Base-by-base conservation (phyloP, 2,113 vertebrate genomes). In the Brachyhypopomus occidentalis region DNA sequence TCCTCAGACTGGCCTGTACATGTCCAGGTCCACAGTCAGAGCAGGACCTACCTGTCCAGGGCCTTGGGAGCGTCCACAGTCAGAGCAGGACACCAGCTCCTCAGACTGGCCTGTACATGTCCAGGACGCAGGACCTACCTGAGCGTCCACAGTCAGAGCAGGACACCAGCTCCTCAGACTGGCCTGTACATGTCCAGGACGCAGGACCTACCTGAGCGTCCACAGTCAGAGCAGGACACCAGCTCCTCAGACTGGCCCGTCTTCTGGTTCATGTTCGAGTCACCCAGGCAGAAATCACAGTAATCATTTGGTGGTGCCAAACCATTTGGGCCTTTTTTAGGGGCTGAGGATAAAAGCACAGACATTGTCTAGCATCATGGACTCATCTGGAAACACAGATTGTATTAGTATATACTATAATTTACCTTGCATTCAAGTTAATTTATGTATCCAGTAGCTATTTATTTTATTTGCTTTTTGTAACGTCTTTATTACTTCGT, bases 81-180 rank as follows among this genome's bases (percentile, higher is more conserved):
- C n/a, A n/a, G n/a, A n/a, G n/a, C n/a, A n/a, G n/a, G n/a, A n/a
- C n/a, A n/a, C n/a, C n/a, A n/a, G n/a, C n/a, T n/a, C n/a, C n/a
- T n/a, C n/a, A n/a, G n/a, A n/a, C n/a, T n/a, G n/a, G n/a, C n/a
- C n/a, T n/a, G n/a, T n/a, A n/a, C n/a, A n/a, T n/a, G n/a, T n/a
- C n/a, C n/a, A n/a, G n/a, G n/a, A n/a, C n/a, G n/a, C n/a, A n/a
- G n/a, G n/a, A n/a, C n/a, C 14, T 92, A 97, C 97, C 97, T 77
- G 97, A 98, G 75, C 97, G 95, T 64, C 97, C 97, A n/a, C 97
- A 99, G 92, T 99, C 97, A 0, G 97, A 99, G n/a, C n/a, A n/a
- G n/a, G n/a, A n/a, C n/a, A n/a, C n/a, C n/a, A n/a, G n/a, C n/a
- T n/a, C n/a, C n/a, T n/a, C n/a, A n/a, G n/a, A n/a, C n/a, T n/a